Evolutionary conservation across 2,888 invertebrate genomes (phyloP).

Genomic region (Erebia epiphron): DNA sequence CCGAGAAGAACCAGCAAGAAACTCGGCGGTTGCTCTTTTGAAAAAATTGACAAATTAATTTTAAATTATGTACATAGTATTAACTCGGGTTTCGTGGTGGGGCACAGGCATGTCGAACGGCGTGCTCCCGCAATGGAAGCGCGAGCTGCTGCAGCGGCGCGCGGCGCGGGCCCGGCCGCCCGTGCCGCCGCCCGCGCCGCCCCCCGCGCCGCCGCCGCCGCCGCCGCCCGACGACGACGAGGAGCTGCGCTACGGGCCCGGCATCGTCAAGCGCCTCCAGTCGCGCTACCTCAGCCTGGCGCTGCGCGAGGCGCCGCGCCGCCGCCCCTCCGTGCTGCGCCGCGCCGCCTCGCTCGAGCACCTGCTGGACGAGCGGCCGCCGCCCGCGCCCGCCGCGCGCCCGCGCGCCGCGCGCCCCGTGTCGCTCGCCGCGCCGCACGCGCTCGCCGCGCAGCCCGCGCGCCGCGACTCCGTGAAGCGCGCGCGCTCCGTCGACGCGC

Average conservation of each 20-base stretch:
- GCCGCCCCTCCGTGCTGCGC: constrained; percentile 88
- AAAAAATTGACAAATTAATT: too few species aligned
- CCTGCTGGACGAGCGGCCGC: constrained; percentile 86
- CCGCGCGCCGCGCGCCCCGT: constrained; percentile 56
- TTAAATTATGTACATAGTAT: not conserved
- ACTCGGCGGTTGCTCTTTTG: too few species aligned
- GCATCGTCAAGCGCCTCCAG: constrained; percentile 93
- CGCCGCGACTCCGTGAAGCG: constrained; percentile 88
- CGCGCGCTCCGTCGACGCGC: constrained; percentile 93
- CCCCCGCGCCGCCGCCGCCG: constrained; percentile 58
- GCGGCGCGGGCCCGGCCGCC: constrained; percentile 69
- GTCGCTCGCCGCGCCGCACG: constrained; percentile 55
- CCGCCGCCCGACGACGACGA: constrained; percentile 78
- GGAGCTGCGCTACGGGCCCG: constrained; percentile 95
- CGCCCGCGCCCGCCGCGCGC: constrained; percentile 50
- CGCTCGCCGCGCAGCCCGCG: constrained; percentile 52
- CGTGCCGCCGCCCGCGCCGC: constrained; percentile 44
- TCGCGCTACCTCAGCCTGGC: constrained; percentile 94
- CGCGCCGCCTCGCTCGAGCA: constrained; percentile 94
- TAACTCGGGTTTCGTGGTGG: not conserved
- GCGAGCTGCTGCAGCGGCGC: constrained; percentile 90
- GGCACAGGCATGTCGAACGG: constrained; percentile 71
- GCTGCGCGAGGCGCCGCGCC: constrained; percentile 87
- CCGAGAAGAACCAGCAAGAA: too few species aligned
- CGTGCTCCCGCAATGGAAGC: constrained; percentile 90